Conservation (phyloP, 2,113 vertebrate species). For the Thamnophis sirtalis region DNA sequence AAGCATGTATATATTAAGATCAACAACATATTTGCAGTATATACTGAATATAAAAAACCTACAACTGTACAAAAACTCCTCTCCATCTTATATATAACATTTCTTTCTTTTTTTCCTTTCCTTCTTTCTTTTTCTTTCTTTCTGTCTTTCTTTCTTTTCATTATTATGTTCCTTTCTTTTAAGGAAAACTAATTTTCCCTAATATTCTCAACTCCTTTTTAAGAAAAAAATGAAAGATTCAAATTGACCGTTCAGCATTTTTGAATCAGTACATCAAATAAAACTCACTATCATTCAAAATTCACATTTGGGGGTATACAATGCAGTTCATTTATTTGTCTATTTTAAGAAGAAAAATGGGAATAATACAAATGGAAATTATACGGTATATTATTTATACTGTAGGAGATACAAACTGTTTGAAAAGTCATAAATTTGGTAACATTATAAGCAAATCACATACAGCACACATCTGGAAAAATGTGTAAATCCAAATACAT, state of each 20-base stretch:
- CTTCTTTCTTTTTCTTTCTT: no score
- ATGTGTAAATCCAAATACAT: background rate
- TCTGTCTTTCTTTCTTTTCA: background rate
- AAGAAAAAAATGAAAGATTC: background rate
- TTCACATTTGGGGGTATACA: background rate
- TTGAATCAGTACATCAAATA: background rate
- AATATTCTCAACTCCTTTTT: background rate
- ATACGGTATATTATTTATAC: background rate
- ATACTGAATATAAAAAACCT: background rate
- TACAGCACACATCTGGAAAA: background rate
- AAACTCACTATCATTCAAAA: background rate
- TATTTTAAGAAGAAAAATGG: background rate
- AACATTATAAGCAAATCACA: background rate
- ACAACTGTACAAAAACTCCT: background rate
- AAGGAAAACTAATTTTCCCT: background rate
- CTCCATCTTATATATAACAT: background rate
- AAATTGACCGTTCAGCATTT: background rate
- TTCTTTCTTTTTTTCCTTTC: no score
- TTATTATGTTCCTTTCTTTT: background rate
- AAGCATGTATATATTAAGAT: background rate
- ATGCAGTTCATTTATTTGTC: background rate
- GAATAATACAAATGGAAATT: background rate
- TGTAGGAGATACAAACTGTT: background rate
- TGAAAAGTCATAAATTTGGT: background rate
- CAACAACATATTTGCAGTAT: background rate